phyloP scores from a whole-genome alignment of 1,140 invertebrate species.

The Aphaenogaster floridana region DNA sequence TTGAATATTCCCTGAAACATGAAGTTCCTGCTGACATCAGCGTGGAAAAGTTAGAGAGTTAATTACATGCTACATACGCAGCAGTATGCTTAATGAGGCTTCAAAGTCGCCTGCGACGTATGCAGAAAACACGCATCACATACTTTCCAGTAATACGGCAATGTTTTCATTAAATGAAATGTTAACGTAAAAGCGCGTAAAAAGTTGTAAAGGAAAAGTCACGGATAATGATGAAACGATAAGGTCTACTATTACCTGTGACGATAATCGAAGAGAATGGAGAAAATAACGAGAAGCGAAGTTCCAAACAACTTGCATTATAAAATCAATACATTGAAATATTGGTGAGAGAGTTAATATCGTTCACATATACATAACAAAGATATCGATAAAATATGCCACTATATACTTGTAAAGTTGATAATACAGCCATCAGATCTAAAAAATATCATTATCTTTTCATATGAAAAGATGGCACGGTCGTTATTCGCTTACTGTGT shows the following conservation, averaged over 20 bases:
- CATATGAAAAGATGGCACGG: neutral
- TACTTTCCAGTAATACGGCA: conserved; percentile 24
- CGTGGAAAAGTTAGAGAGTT: conserved; percentile 61
- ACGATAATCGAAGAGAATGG: neutral
- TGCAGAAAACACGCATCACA: neutral
- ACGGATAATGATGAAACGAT: neutral
- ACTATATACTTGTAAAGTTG: neutral
- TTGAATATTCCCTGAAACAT: conserved; percentile 4
- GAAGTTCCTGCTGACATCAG: conserved; percentile 10
- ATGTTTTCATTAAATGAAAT: conserved; percentile 19
- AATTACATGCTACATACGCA: conserved; percentile 69
- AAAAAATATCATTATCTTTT: conserved; percentile 12
- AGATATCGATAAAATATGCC: conserved; percentile 12
- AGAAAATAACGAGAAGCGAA: neutral
- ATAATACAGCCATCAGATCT: neutral
- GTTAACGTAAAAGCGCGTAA: neutral
- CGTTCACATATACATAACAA: neutral
- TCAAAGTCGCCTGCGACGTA: conserved; percentile 33
- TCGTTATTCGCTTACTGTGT: neutral
- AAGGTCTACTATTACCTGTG: conserved; percentile 17
- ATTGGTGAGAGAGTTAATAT: conserved; percentile 9
- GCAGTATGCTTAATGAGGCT: conserved; percentile 69
- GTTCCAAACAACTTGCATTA: neutral
- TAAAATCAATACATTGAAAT: conserved; percentile 35
- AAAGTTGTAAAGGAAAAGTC: neutral